Conservation (phyloP, 2,888 invertebrate species). For the Drosophila limbata region DNA sequence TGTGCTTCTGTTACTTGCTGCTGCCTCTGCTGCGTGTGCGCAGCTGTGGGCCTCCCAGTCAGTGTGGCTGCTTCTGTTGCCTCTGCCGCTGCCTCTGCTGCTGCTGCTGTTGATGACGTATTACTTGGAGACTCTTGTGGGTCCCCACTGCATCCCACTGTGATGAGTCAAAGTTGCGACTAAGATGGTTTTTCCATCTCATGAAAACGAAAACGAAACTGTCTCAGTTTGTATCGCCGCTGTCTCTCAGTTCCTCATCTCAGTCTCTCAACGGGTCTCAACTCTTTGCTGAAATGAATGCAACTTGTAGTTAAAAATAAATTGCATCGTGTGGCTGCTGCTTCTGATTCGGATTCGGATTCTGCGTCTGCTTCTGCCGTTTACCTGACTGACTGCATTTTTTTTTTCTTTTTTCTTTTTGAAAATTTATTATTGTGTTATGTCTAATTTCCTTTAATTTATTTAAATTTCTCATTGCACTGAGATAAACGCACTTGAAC, state of each 20-base stretch:
- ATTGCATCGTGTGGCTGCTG: conserved; percentile 48
- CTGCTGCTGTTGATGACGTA: conserved; percentile 62
- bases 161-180: conserved; percentile 54
- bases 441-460: conserved; percentile 66
- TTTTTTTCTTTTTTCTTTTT: conserved; percentile 24
- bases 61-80: conserved; percentile 26
- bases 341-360: background rate
- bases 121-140: conserved; percentile 29
- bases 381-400: conserved; percentile 42
- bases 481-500: conserved; percentile 53
- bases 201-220: conserved; percentile 76
- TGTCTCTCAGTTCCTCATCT: conserved; percentile 15
- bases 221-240: conserved; percentile 42
- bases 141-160: conserved; percentile 2
- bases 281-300: conserved; percentile 50
- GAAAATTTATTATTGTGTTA: conserved; percentile 65
- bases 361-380: conserved; percentile 12
- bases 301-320: conserved; percentile 60
- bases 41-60: conserved; percentile 57
- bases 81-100: conserved; percentile 24
- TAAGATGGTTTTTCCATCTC: conserved; percentile 55
- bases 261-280: conserved; percentile 11
- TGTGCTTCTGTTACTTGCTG: conserved; percentile 37
- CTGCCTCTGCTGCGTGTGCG: conserved; percentile 60
- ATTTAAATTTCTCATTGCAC: conserved; percentile 57